Percentiles rank a stretch among this genome's conserved stretches.
These are phyloP conservation scores for Nothoprocta perdicaria DNA, from an alignment of 2,113 vertebrate genomes.

Conservation along the genomic window DNA sequence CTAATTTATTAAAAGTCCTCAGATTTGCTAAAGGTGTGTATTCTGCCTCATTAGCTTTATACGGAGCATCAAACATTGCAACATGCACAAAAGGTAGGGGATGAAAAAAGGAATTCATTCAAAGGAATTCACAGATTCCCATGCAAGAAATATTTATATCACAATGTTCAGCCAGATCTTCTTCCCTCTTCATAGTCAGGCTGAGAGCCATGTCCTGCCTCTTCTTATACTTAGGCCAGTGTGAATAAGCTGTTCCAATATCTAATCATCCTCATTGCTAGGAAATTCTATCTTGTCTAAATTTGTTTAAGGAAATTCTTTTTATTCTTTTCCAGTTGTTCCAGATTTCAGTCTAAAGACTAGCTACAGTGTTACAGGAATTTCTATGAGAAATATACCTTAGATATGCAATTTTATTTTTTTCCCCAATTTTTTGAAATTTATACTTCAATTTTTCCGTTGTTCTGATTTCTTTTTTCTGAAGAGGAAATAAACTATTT, in stretches of 20 bases:
- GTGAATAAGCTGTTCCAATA: constrained; percentile 27
- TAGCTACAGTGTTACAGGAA: not conserved
- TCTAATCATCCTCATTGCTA: constrained; percentile 43
- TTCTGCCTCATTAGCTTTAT: not conserved
- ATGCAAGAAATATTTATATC: not conserved
- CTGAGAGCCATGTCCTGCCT: constrained; percentile 16
- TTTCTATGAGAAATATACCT: not conserved
- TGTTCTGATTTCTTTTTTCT: not conserved
- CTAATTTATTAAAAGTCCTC: not conserved
- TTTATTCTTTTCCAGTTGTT: constrained; percentile 5
- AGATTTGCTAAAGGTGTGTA: not conserved
- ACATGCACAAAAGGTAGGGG: not conserved
- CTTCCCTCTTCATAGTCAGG: not conserved
- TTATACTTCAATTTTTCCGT: not conserved
- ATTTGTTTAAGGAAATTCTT: constrained; percentile 34
- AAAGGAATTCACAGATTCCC: not conserved
- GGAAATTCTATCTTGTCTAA: constrained; percentile 41
- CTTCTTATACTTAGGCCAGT: constrained; percentile 45
- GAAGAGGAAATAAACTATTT: not conserved
- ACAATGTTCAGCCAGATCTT: constrained; percentile 48
- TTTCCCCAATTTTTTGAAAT: not conserved
- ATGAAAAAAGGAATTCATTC: constrained; percentile 3
- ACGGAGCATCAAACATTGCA: not conserved
- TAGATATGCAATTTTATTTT: not conserved
- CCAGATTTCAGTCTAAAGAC: not conserved